Conservation (phyloP, 2,113 vertebrate species). For the Tragelaphus scriptus region DNA sequence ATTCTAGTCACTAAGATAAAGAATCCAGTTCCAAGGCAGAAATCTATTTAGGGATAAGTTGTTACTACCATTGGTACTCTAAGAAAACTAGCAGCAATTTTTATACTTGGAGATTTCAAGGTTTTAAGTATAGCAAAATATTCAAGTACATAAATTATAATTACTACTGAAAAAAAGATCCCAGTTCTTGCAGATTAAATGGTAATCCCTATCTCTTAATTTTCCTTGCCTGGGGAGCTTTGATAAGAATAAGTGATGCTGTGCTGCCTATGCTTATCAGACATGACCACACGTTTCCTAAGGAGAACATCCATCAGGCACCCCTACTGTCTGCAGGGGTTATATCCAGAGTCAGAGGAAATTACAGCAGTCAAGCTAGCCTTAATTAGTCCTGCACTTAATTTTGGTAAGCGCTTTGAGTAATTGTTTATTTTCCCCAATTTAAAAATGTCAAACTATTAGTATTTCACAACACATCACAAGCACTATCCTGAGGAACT, state of each 20-base stretch:
- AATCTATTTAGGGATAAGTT: not conserved
- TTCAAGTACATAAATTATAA: conserved; percentile 23
- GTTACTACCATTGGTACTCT: not conserved
- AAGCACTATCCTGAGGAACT: not conserved
- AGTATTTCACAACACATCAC: not conserved
- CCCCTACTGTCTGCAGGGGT: not conserved
- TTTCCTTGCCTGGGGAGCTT: conserved; percentile 54
- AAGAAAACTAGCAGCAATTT: conserved; percentile 29
- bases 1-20: conserved; percentile 22
- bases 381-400: conserved; percentile 49
- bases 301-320: conserved; percentile 43
- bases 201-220: conserved; percentile 36
- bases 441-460: not conserved
- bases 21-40: not conserved
- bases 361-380: conserved; percentile 25
- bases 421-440: conserved; percentile 10
- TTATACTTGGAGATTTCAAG: not conserved
- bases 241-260: conserved; percentile 69
- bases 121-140: conserved; percentile 33
- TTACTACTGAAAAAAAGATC: conserved; percentile 9
- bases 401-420: conserved; percentile 48
- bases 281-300: conserved; percentile 44
- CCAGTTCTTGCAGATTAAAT: conserved; percentile 47
- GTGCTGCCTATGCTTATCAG: conserved; percentile 60
- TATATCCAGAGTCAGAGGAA: conserved; percentile 16